Conservation (phyloP, 2,797 vertebrate species). For the Linurgus olivaceus region DNA sequence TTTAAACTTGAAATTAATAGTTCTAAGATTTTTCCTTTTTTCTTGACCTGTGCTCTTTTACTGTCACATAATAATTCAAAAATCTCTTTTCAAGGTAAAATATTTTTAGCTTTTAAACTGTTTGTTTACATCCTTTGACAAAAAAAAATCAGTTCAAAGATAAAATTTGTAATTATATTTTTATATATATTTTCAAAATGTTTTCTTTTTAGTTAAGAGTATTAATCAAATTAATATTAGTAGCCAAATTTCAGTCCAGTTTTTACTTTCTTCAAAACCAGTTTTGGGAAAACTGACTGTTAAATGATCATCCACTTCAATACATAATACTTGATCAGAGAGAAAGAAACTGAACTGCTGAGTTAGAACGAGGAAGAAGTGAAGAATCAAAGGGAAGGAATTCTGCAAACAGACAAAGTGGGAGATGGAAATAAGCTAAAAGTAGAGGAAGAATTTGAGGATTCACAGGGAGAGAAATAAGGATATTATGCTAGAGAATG, state of each 20-base stretch:
- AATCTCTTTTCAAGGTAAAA: not conserved
- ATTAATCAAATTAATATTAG: not conserved
- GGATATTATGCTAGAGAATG: not conserved
- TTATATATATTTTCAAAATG: not conserved
- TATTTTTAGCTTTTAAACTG: not conserved
- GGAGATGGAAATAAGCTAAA: not conserved
- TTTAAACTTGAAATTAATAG: not conserved
- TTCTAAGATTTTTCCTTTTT: not conserved
- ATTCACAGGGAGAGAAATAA: not conserved
- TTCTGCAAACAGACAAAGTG: not conserved
- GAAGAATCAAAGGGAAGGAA: not conserved
- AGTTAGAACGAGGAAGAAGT: not conserved
- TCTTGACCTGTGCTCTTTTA: not conserved
- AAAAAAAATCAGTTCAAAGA: not conserved
- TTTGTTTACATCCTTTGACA: not conserved
- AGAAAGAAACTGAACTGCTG: not conserved
- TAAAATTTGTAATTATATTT: not conserved
- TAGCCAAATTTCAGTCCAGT: not conserved
- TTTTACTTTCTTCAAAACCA: not conserved
- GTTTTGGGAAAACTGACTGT: not conserved
- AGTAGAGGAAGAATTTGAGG: not conserved
- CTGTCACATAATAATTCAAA: not conserved
- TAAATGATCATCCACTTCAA: not conserved
- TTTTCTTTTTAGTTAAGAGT: not conserved
- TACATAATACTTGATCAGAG: not conserved